Base-by-base conservation (phyloP, 2,888 invertebrate species). In the Netelia virgata region DNA sequence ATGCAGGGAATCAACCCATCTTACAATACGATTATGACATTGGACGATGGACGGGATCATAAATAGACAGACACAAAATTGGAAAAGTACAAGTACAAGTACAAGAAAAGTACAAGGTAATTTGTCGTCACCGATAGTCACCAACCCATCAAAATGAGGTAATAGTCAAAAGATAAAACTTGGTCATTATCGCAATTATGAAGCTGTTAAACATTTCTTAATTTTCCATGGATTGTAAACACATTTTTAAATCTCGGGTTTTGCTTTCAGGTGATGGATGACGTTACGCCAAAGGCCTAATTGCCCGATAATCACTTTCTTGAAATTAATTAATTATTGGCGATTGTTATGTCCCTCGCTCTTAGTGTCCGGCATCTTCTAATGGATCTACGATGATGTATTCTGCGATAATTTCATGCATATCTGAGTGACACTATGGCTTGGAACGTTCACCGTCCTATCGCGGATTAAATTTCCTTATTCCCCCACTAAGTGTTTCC, bases 401-500 rank as follows among this genome's bases (percentile, higher is more conserved):
- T 70, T 77, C 73, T 10, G 11, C n/a, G 64, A 41, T 63, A 66
- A 78, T 64, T 53, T 41, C 6, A 64, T 18, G 68, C 6, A 53
- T 63, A 20, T 47, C 10, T 36, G 55, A 50, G 47, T 63, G 57
- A 36, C 50, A 50, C 66, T 57, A 36, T 16, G n/a, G 18, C 11
- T 36, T 57, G 36, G 20, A 53, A 36, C 36, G 28, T 64, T 72
- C 66, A 53, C 59, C 63, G 41, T 41, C n/a, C 6, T 50, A 50
- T 50, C 69, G 69, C 14, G 16, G 16, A 69, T 63, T 18, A 69
- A 74, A 69, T 79, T 72, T 68, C 64, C 69, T 70, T 64, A 78
- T 53, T 50, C 84, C 59, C 64, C 14, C n/a, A 43, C 20, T 47
- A 50, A 73, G 75, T 79, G 66, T 79, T 79, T 82, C 74, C 61